phyloP scores from a whole-genome alignment of 2,113 vertebrate species.

The Collichthys lucidus region DNA sequence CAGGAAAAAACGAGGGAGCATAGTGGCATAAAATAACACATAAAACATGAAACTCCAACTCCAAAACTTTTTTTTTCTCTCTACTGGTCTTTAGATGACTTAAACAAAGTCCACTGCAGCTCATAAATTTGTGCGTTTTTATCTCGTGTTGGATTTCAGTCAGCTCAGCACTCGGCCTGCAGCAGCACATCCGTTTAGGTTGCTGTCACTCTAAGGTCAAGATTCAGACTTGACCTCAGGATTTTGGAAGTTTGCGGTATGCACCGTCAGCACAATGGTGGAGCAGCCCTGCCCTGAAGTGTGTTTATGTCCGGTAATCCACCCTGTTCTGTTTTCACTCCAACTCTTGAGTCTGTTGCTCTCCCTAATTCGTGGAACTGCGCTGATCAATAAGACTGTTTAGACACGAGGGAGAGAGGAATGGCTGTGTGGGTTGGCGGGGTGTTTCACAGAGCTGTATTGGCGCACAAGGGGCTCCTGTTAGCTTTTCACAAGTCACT shows the following conservation, averaged over 20 bases:
- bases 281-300: conserved; percentile 15
- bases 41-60: conserved; percentile 8
- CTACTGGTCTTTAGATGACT: background rate
- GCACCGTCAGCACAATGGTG: conserved; percentile 19
- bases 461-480: conserved; percentile 66
- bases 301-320: conserved; percentile 60
- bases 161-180: conserved; percentile 1
- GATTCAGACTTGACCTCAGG: conserved; percentile 49
- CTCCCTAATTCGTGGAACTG: conserved; percentile 38
- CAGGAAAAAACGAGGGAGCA: background rate
- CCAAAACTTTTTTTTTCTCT: background rate
- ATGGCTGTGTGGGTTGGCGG: conserved; percentile 38
- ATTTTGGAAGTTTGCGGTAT: conserved; percentile 39
- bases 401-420: conserved; percentile 36
- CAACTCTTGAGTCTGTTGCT: conserved; percentile 29
- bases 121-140: conserved; percentile 15
- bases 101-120: conserved; percentile 4
- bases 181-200: conserved; percentile 13
- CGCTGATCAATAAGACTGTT: conserved; percentile 61
- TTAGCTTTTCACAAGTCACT: conserved; percentile 78
- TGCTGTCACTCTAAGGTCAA: conserved; percentile 28
- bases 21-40: background rate
- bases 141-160: conserved; percentile 31
- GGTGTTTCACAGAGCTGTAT: conserved; percentile 70
- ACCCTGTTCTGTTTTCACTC: conserved; percentile 53